Evolutionary conservation across 2,888 invertebrate genomes (phyloP), one percentile per base, ranked within the genome.

Genomic region (Coleophora deauratella): DNA sequence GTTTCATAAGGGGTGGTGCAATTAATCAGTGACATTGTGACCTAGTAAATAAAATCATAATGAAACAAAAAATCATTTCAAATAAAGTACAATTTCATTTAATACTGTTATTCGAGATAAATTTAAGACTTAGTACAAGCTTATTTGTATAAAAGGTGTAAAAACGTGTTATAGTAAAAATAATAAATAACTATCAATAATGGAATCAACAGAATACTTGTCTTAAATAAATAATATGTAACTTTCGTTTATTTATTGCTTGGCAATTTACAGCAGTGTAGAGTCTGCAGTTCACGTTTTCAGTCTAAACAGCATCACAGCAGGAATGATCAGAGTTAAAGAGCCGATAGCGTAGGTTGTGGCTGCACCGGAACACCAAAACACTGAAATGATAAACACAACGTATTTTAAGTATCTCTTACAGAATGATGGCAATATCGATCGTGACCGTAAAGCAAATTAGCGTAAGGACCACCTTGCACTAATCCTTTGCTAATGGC

Each of bases 301-400:
- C 70, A 84, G 74, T 75, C 72, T 74, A 62, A 85, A 87, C 54
- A 92, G 74, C 76, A 90, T 89, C 64, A 91, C 66, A 55, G 92
- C 91, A 48, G 98, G 98, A 72, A 94, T 81, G 35, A 94, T 59
- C 45, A 98, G 87, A 38, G 91, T 79, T 30, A 92, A 53, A 14
- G 95, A 93, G 11, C 98, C 98, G 28, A 91, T 76, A 3, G 91
- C 82, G 69, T 98, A 98, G 0, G 97, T 96, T 11, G 89, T 71
- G 41, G 88, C 88, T 3, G 97, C 93, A 7, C 98, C 98, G 41
- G 93, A 88, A 65, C 93, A 91, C 98, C 98, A 98, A 81, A 96
- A 98, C 21, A 93, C 94, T 93, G 72, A 37, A 73, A 71, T 21
- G 33, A 37, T 32, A 15, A 9, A 32, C 14, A 12, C 27, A 10